phyloP scores from a whole-genome alignment of 2,113 vertebrate genomes.

The human (Homo sapiens) region GRCh38 chr3:121915501-121916000 shows the following conservation, averaged over 20 bases:
- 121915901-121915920: background rate
- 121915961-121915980: background rate
- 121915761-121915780: background rate
- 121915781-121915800: background rate
- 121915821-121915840: background rate
- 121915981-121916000: constrained; percentile 3
- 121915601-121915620: constrained; percentile 86
- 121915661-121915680: constrained; percentile 95
- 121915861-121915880: constrained; percentile 1
- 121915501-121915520: background rate
- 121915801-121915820: background rate
- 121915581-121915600: background rate
- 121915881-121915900: background rate
- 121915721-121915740: background rate
- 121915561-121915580: background rate
- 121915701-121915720: background rate
- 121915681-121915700: constrained; percentile 92
- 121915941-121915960: background rate
- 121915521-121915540: background rate
- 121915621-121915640: constrained; percentile 95
- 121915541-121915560: background rate
- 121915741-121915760: background rate
- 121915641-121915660: constrained; percentile 97
- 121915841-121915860: constrained; percentile 25
- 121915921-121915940: background rate